These are phyloP conservation scores for Acomys russatus DNA, from an alignment of 2,797 vertebrate genomes.

Conservation along the genomic window DNA sequence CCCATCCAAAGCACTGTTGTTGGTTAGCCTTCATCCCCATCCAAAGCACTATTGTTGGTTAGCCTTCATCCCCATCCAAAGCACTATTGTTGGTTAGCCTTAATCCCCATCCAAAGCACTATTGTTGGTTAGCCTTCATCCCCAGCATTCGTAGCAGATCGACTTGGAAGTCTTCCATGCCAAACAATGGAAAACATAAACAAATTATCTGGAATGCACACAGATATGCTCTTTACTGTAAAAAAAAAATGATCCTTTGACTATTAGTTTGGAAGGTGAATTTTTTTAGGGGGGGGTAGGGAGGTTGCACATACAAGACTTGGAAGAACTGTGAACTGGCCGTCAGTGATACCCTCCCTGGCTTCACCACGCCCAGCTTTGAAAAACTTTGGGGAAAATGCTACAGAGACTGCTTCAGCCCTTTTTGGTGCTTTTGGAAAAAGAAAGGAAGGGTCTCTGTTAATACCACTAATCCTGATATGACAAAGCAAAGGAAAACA, in stretches of 20 bases:
- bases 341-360: conserved; percentile 84
- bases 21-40: no score
- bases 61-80: no score
- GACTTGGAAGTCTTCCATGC: conserved; percentile 92
- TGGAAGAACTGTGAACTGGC: conserved; percentile 86
- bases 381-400: conserved; percentile 83
- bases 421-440: conserved; percentile 89
- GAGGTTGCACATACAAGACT: conserved; percentile 63
- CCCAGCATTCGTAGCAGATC: conserved; percentile 90
- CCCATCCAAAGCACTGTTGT: no score
- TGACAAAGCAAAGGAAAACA: conserved; percentile 82
- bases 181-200: conserved; percentile 93
- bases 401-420: conserved; percentile 89
- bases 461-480: conserved; percentile 85
- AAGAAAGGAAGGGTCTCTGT: conserved; percentile 90
- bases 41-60: no score
- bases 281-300: conserved; percentile 78
- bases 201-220: conserved; percentile 87
- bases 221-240: conserved; percentile 88
- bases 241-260: conserved; percentile 85
- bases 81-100: no score
- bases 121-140: conserved; percentile 84
- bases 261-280: conserved; percentile 76
- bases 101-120: conserved; percentile 89
- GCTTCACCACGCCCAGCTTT: conserved; percentile 89